These are phyloP conservation scores for Drosophila carrolli DNA, from an alignment of 1,140 invertebrate genomes.

Conservation along the genomic window DNA sequence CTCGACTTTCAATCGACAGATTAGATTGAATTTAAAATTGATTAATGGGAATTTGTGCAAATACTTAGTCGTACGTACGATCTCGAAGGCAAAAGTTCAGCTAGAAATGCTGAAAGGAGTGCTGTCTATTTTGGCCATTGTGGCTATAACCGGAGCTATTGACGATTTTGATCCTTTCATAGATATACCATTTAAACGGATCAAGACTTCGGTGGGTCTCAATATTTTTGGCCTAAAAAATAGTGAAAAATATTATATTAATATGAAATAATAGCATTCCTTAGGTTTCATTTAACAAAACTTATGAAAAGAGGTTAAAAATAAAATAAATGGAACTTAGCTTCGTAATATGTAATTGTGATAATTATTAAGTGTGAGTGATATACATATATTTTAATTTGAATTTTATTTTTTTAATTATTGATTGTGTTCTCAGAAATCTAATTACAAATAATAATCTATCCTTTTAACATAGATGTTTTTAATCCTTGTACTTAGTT, in stretches of 20 bases:
- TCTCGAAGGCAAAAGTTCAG: slow-evolving; percentile 11
- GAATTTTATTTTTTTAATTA: too few relatives aligned
- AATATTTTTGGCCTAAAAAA: too few relatives aligned
- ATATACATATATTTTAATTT: too few relatives aligned
- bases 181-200: slow-evolving; percentile 67
- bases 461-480: too few relatives aligned
- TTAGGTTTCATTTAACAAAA: too few relatives aligned
- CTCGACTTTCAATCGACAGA: slow-evolving; percentile 42
- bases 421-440: too few relatives aligned
- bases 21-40: slow-evolving; percentile 47
- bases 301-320: too few relatives aligned
- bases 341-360: too few relatives aligned
- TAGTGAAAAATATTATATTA: neutral
- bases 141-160: slow-evolving; percentile 9
- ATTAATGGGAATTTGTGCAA: slow-evolving; percentile 5
- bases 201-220: slow-evolving; percentile 62
- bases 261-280: neutral
- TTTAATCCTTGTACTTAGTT: too few relatives aligned
- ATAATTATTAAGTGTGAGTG: too few relatives aligned
- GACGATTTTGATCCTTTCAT: slow-evolving; percentile 54
- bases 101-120: slow-evolving; percentile 35
- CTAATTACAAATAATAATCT: too few relatives aligned
- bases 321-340: too few relatives aligned
- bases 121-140: slow-evolving; percentile 36
- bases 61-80: slow-evolving; percentile 28